A percentile compares a stretch with the other conserved stretches of the same genome.
phyloP scores from a whole-genome alignment of 2,888 invertebrate genomes.

The Drosophila siamana region DNA sequence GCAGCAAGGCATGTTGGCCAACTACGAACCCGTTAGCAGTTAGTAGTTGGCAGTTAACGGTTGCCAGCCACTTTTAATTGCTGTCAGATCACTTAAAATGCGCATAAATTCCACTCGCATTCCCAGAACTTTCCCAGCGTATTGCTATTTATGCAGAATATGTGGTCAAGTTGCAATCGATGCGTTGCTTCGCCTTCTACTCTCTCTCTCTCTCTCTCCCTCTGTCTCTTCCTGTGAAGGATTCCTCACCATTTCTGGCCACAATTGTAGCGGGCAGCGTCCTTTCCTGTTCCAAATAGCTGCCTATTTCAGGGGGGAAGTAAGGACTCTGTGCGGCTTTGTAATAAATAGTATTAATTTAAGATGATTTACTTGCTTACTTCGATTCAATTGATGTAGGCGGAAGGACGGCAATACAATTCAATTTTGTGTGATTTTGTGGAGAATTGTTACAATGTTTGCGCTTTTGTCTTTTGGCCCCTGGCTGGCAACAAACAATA shows the following conservation, averaged over 20 bases:
- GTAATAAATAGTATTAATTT: slow-evolving; percentile 37
- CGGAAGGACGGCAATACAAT: slow-evolving; percentile 14
- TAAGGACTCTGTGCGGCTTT: too few relatives aligned
- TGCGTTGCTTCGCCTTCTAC: too few relatives aligned
- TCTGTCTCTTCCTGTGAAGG: slow-evolving; percentile 1
- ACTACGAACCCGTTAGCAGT: not conserved
- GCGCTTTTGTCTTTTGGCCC: slow-evolving; percentile 25
- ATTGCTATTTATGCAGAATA: not conserved
- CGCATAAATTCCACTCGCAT: not conserved
- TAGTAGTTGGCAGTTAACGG: not conserved
- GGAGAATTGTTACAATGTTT: slow-evolving; percentile 20
- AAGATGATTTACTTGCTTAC: slow-evolving; percentile 19
- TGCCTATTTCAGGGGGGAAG: not conserved
- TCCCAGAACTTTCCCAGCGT: not conserved
- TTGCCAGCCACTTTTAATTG: slow-evolving; percentile 7
- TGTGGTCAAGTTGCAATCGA: slow-evolving; percentile 6
- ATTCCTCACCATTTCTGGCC: not conserved
- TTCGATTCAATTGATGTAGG: slow-evolving; percentile 21
- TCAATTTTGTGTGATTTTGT: slow-evolving; percentile 21
- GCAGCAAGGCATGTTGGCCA: slow-evolving; percentile 10
- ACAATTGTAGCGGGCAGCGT: slow-evolving; percentile 9
- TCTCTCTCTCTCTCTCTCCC: too few relatives aligned
- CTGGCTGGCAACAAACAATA: slow-evolving; percentile 31
- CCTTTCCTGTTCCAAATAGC: slow-evolving; percentile 8
- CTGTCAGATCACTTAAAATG: slow-evolving; percentile 5